Base-by-base conservation (phyloP, 2,888 invertebrate genomes). In the Yponomeuta plumbellus region DNA sequence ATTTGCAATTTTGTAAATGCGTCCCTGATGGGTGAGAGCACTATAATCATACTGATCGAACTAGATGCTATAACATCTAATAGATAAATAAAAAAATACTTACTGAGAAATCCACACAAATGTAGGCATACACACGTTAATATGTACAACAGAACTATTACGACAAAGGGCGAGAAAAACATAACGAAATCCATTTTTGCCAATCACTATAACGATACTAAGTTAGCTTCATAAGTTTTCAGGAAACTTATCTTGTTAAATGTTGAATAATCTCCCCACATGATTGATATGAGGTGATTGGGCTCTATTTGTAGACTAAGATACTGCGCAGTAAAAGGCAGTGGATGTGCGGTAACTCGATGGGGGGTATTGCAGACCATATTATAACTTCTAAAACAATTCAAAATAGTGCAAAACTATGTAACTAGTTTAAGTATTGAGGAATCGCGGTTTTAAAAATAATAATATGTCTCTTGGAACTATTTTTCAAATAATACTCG, bases 91-190 rank as follows among this genome's bases (percentile, higher is more conserved):
- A 58, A 11, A 58, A 21, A 59, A 3, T 59, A 78, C 88, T 85
- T 67, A 87, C 88, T 76, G 11, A 76, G 80, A 0, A 79, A 8
- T 62, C 78, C 76, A 68, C 77, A 84, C 74, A 81, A 85, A 69
- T 82, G 79, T 11, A 88, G 66, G 66, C 81, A 84, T 2, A 83
- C 61, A 67, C 86, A 88, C 0, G 83, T 80, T 0, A 81, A 0
- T 0, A 72, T 71, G 66, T 87, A 87, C 0, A 85, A 65, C 20
- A 68, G 59, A 8, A 78, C 67, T 11, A 79, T 66, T 39, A 77
- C 67, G 0, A 78, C 56, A 69, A 79, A 73, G 0, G 79, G 79
- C 13, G 74, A 66, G 11, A 78, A 73, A 40, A 67, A 59, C 26
- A 66, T 23, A 44, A 67, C 1, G n/a, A 57, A 56, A 57, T 67